Percentiles rank a stretch among this genome's conserved stretches.
Evolutionary conservation across 30 jellyfish, hydroid and myxozoan species (phyloP).

Genomic region (Aurelia sp.): DNA sequence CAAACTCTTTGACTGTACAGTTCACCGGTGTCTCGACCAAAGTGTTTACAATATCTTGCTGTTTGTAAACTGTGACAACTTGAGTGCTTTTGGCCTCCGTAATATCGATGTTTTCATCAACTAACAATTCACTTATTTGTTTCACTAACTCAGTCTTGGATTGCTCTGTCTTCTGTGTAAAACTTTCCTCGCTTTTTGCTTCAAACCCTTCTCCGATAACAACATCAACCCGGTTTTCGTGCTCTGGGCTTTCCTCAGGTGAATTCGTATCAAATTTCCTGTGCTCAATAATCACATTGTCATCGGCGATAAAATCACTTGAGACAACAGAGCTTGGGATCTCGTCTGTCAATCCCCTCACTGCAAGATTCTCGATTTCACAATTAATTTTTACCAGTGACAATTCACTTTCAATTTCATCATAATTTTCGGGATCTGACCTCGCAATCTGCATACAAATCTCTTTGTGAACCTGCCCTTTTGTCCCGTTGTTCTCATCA

Average conservation of each 20-base stretch:
- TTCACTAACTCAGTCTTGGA: too few species aligned
- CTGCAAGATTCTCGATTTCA: not conserved
- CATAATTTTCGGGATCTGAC: not conserved
- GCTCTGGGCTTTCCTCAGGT: not conserved
- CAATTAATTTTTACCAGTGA: not conserved
- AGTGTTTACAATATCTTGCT: not conserved
- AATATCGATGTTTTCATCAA: too few species aligned
- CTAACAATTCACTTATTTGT: too few species aligned
- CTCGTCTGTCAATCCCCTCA: not conserved
- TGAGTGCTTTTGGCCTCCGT: too few species aligned
- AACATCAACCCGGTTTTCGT: not conserved
- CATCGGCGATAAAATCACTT: not conserved
- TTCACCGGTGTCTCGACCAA: too few species aligned
- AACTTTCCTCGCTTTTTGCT: too few species aligned
- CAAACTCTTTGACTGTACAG: not conserved
- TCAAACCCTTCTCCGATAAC: too few species aligned
- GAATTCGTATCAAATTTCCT: not conserved
- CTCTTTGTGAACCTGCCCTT: conserved; percentile 27
- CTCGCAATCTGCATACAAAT: conserved; percentile 2
- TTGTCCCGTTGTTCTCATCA: conserved; percentile 1
- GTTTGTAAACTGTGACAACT: not conserved
- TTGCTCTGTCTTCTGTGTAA: too few species aligned
- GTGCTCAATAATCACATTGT: conserved; percentile 4
- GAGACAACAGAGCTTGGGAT: not conserved
- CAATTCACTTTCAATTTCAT: conserved; percentile 2